Evolutionary conservation across 1,140 invertebrate genomes (phyloP).

Genomic region (Trichonephila clavipes): DNA sequence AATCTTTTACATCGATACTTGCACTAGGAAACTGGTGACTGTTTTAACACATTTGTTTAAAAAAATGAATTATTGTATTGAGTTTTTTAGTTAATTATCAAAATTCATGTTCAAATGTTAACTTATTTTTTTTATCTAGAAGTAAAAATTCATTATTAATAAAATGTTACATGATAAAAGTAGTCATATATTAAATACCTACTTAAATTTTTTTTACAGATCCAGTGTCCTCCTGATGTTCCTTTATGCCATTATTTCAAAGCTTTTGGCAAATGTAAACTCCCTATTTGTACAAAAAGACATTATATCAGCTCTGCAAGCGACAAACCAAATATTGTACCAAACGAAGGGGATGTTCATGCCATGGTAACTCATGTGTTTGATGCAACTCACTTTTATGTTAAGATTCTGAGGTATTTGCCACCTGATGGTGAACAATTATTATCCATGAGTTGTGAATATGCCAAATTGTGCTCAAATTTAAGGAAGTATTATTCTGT

Average conservation of each 20-base stretch:
- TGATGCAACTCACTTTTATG: conserved; percentile 66
- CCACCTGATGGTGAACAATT: not conserved
- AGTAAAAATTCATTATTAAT: too few species aligned
- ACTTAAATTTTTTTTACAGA: not conserved
- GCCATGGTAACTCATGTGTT: conserved; percentile 64
- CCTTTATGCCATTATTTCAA: conserved; percentile 55
- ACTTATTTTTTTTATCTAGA: too few species aligned
- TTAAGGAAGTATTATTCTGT: conserved; percentile 28
- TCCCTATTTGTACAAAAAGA: conserved; percentile 22
- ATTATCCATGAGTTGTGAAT: conserved; percentile 24
- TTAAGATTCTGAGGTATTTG: conserved; percentile 32
- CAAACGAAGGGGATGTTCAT: conserved; percentile 46
- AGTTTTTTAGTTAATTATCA: too few species aligned
- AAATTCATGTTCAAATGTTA: too few species aligned
- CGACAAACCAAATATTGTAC: conserved; percentile 37
- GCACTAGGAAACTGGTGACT: too few species aligned
- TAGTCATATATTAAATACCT: not conserved
- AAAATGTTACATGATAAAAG: too few species aligned
- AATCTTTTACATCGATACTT: too few species aligned
- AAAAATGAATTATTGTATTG: too few species aligned
- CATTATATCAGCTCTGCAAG: conserved; percentile 16
- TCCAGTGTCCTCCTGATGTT: not conserved
- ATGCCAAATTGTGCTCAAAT: conserved; percentile 27
- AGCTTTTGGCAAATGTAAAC: conserved; percentile 47
- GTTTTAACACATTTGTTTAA: too few species aligned